A percentile compares a stretch with the other conserved stretches of the same genome.
Conservation (phyloP, 2,113 vertebrate genomes). For the Sterrhoptilus dennistouni region DNA sequence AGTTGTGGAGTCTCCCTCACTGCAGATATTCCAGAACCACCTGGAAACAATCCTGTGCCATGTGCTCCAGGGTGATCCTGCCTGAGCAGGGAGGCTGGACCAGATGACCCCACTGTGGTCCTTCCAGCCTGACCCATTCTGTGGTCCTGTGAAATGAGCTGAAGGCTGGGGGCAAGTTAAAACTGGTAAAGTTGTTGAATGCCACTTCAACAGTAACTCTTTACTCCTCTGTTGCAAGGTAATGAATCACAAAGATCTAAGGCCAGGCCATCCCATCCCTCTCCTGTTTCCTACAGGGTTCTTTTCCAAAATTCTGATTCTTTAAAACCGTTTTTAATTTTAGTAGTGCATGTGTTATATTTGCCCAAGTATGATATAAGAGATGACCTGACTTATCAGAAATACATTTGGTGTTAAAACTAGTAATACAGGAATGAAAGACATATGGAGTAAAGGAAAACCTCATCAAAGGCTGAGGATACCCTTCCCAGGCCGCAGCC, state of each 20-base stretch:
- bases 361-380: neutral
- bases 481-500: neutral
- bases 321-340: neutral
- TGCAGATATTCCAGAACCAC: neutral
- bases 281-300: neutral
- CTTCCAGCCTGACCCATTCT: neutral
- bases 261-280: neutral
- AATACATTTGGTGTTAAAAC: neutral
- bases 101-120: neutral
- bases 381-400: neutral
- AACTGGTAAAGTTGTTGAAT: neutral
- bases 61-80: neutral
- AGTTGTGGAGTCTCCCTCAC: neutral
- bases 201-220: neutral
- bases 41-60: neutral
- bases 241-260: neutral
- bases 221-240: neutral
- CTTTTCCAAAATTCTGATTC: neutral
- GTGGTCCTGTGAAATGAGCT: neutral
- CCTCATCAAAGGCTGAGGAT: neutral
- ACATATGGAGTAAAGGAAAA: neutral
- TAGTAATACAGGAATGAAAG: neutral
- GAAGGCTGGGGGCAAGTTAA: neutral
- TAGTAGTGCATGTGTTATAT: neutral
- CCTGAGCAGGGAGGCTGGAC: neutral